These are phyloP conservation scores for Lycaon pictus DNA, from an alignment of 2,113 vertebrate genomes.

Conservation along the genomic window DNA sequence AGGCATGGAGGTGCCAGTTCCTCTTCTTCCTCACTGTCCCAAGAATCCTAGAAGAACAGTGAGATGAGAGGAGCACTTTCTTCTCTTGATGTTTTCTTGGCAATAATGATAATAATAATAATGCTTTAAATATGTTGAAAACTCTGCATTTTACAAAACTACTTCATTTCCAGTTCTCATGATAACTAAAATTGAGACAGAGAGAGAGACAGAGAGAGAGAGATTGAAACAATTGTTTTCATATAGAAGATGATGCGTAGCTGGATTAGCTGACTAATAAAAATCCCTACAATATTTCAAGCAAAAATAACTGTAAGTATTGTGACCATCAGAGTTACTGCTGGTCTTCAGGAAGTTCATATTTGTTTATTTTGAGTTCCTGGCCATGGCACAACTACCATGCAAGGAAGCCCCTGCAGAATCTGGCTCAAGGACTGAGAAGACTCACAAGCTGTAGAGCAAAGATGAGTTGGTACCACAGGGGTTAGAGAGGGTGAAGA, in stretches of 20 bases:
- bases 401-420: rapidly evolving
- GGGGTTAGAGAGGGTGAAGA: rapidly evolving
- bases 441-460: rapidly evolving
- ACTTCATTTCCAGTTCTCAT: not conserved
- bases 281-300: not conserved
- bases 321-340: not conserved
- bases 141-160: not conserved
- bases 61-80: not conserved
- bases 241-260: not conserved
- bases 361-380: not conserved
- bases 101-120: not conserved
- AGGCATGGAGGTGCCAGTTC: not conserved
- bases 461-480: not conserved
- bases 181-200: not conserved
- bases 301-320: not conserved
- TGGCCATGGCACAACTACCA: not conserved
- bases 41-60: not conserved
- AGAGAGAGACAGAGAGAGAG: not conserved
- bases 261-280: not conserved
- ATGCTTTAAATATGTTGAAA: not conserved
- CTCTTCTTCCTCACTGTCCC: not conserved
- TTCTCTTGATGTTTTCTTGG: not conserved
- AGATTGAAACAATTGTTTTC: not conserved
- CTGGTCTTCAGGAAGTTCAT: not conserved
- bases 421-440: rapidly evolving